Base-by-base conservation (phyloP, 2,888 invertebrate genomes). In the Spodoptera picta region DNA sequence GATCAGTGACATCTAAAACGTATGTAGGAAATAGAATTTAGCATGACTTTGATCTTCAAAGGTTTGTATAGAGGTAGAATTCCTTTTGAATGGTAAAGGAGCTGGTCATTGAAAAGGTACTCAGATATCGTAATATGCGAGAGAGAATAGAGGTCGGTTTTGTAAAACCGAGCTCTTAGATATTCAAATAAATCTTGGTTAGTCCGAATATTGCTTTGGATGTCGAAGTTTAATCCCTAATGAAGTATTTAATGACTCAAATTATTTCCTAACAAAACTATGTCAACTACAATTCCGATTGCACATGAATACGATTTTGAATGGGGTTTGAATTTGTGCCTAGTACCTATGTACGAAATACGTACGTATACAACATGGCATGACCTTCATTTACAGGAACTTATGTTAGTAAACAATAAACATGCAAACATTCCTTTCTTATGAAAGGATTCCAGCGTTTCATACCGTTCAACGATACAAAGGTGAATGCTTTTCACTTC, bases 401-500 rank as follows among this genome's bases (percentile, higher is more conserved):
- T 36, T 43, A 36, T 44, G 11, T n/a, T 19, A 50, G 42, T 12
- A 2, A 50, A 47, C 43, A 47, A 46, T 12, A 2, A 50, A 47
- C 43, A 47, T 43, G 45, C 57, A 61, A 59, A 48, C 12, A 47
- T 51, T 14, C 52, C 43, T 57, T 52, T 74, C 61, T 77, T 57
- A 68, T 60, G 65, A 68, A 64, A 69, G 53, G 44, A 59, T 54
- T 61, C 62, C 43, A 46, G 64, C 44, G 41, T 59, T 52, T 54
- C 57, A 59, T 45, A 46, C 49, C 76, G 59, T 78, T 67, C 49
- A 58, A 77, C 60, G 57, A 57, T 53, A 72, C 68, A 75, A 66
- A 75, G 63, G 63, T 60, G 70, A 69, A 63, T 50, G 45, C 62
- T 70, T 58, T 74, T 78, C 69, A 74, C 72, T 60, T 66, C 36